A percentile compares a stretch with the other conserved stretches of the same genome.
These are phyloP conservation scores for Aleadryas rufinucha DNA, from an alignment of 2,113 vertebrate species.

Conservation along the genomic window DNA sequence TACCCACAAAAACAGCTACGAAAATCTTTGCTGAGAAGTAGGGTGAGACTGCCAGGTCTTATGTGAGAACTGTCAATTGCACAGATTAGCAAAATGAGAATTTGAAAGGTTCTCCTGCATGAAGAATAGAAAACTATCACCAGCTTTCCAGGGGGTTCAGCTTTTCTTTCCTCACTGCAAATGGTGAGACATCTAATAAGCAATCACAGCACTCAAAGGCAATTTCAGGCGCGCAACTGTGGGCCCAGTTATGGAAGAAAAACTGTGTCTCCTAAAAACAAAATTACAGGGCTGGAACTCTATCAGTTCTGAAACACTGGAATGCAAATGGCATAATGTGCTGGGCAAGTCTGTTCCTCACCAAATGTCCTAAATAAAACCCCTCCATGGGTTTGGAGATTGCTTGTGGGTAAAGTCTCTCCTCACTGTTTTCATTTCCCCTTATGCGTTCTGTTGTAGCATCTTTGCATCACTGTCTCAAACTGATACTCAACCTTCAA, in stretches of 20 bases:
- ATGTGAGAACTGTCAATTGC: constrained; percentile 44
- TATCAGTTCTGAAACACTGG: not conserved
- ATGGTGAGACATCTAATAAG: not conserved
- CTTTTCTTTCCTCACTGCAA: not conserved
- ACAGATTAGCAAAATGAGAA: constrained; percentile 44
- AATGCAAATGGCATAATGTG: not conserved
- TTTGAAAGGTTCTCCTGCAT: constrained; percentile 23
- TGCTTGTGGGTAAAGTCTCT: not conserved
- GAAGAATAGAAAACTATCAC: constrained; percentile 13
- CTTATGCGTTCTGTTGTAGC: not conserved
- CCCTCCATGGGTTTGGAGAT: not conserved
- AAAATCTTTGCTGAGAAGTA: constrained; percentile 46
- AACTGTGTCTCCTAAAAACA: not conserved
- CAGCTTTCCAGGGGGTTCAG: not conserved
- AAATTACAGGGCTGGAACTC: not conserved
- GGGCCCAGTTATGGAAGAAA: not conserved
- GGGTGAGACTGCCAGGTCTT: constrained; percentile 8
- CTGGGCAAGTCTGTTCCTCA: not conserved
- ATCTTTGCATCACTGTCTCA: not conserved
- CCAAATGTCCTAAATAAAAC: not conserved
- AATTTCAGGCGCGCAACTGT: not conserved
- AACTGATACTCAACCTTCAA: not conserved
- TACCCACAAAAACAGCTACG: constrained; percentile 17
- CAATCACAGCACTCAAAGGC: not conserved
- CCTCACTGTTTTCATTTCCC: not conserved